Evolutionary conservation across 2,113 vertebrate genomes (phyloP), one percentile per base, ranked within the genome.

Genomic region (Gymnogyps californianus): DNA sequence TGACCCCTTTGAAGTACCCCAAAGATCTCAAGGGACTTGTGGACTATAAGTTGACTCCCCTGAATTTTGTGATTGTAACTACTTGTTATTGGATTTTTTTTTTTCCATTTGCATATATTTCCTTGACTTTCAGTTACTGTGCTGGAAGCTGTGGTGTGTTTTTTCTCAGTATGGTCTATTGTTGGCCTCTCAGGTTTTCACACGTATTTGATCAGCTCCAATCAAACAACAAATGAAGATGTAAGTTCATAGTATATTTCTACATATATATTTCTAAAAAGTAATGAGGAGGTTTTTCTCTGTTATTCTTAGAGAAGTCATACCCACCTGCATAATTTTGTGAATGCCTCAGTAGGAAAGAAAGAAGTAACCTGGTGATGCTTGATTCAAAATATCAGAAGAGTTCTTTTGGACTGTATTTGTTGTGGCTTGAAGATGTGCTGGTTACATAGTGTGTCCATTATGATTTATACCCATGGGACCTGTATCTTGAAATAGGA

Each of bases 181-280:
- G 99, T 99, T 78, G 99, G 99, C 75, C 99, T 99, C 93, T 99
- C 99, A 55, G 99, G 99, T 76, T 99, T 99, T 98, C 99, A 99
- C 97, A 99, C 99, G 0, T 99, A 99, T 97, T 98, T 99, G 97
- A 99, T 99, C 98, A 99, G 99, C 98, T 99, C 99, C 98, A 99
- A 99, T 98, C 99, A 99, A 99, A 99, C 99, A 59, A 99, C 99
- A 58, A 99, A 99, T 75, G 99, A 99, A 98, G 99, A 99, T 66
- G 99, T 99, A 98, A 99, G 99, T 99, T 83, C 22, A 34, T 29
- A 38, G 28, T 25, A 3, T 87, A 13, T 71, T 10, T 19, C 40
- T 75, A 57, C 3, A 1, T 75, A 16, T 2, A 4, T 62, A 8
- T 79, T 40, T 47, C 9, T 59, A 71, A 74, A n/a, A 62, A 74